Base-by-base conservation (phyloP, 2,888 invertebrate genomes). In the Micropterix aruncella region DNA sequence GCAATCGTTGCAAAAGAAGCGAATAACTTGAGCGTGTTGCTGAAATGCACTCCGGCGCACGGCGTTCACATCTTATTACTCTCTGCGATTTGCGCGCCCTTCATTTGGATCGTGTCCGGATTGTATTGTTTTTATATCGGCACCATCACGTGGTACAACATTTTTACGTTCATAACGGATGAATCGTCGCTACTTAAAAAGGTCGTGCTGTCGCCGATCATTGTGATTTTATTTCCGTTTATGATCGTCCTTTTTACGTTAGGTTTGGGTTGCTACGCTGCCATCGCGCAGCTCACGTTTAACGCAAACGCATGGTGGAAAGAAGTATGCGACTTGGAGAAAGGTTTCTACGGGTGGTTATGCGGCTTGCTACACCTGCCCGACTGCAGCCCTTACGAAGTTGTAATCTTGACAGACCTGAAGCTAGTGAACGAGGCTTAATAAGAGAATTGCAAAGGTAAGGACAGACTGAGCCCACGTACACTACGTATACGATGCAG, bases 271-370 rank as follows among this genome's bases (percentile, higher is more conserved):
- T 42, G 83, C 19, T 83, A 80, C 60, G 77, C 81, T 39, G 79
- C 79, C 1, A 61, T 80, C 44, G 71, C 74, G 4, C 84, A 85
- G 59, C 59, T 85, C 12, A 83, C 83, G 1, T 76, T 82, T 59
- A 78, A 75, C 54, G 75, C 75, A 47, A 70, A 72, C 19, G 75
- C 75, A 51, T 85, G 84, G 84, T 69, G 74, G 57, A 77, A 77
- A 53, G 81, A 82, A 61, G 75, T 83, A 2, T 73, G 74, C 46
- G 84, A 85, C 60, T 75, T 80, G 55, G 85, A 85, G 54, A 85
- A 85, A 60, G 84, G 84, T 1, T 84, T 84, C 62, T 85, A 80
- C 52, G 84, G 84, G 3, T 84, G 83, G 83, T 61, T 84, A 15
- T 85, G 84, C 57, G 74, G 77, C 46, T 65, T 72, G 37, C 52